Evolutionary conservation across 2,797 vertebrate species (phyloP), one percentile per base, ranked within the genome.

Genomic region (Triplophysa bombifrons): DNA sequence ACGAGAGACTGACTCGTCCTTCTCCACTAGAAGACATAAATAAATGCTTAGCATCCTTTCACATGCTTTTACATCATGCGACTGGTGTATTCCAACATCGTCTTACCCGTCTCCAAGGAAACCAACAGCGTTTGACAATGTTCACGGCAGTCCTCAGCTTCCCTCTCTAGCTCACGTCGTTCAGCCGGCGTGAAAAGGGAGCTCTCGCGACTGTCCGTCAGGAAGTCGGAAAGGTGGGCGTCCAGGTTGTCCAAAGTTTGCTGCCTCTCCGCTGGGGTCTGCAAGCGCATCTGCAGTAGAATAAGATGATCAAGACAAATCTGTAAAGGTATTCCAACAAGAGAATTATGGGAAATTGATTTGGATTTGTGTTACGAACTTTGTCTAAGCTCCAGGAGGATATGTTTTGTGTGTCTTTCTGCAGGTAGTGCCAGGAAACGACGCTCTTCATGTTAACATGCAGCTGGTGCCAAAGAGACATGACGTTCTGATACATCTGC

Each of bases 391-490:
- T 96, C 97, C 97, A 99, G 44, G 92, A 93, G 0, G 95, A 96
- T 78, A 98, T 90, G 13, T 93, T 87, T 72, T 94, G 84, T 68
- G 98, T 88, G 88, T 98, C 97, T 88, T 97, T 98, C 65, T 93
- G 90, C 85, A 99, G 89, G 86, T 98, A 99, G 84, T 98, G 92
- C 96, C 97, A 99, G 71, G 97, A 97, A 64, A 99, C 95, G 72
- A 99, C 95, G 55, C 96, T 96, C 93, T 99, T 99, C 63, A 96
- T 99, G 88, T 98, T 98, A 68, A 99, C 82, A n/a, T 99, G 98
- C 16, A 98, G 94, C 90, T 98, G 96, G 86, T 99, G 97, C 98
- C 98, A 99, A 58, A 98, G 92, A 63, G 96, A 91, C 97, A 99
- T 99, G 84, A 97, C 97, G 61, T 98, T 98, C 94, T 99, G 98